Evolutionary conservation across 2,888 invertebrate genomes (phyloP).

Genomic region (Lithophane socia): DNA sequence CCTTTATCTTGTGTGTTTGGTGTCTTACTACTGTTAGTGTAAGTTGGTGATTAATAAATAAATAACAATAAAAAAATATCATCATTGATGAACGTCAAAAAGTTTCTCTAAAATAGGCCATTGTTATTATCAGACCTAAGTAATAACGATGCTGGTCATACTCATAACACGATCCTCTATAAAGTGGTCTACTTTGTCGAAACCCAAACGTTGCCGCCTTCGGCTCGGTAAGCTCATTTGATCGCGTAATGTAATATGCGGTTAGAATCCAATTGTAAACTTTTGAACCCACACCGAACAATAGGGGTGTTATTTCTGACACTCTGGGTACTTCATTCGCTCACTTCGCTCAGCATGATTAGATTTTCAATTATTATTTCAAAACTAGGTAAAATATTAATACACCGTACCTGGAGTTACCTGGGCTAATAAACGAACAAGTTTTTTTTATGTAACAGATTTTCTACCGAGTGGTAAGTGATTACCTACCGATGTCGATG

Average conservation of each 20-base stretch:
- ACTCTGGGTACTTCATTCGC: slow-evolving; percentile 2
- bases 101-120: not conserved
- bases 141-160: not conserved
- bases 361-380: not conserved
- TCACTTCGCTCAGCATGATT: not conserved
- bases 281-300: slow-evolving; percentile 33
- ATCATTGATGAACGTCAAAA: no score
- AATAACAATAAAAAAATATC: no score
- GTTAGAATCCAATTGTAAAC: slow-evolving; percentile 48
- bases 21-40: no score
- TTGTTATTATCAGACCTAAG: not conserved
- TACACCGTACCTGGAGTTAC: not conserved
- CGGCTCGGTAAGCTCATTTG: slow-evolving; percentile 43
- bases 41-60: no score
- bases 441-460: not conserved
- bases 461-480: not conserved
- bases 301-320: slow-evolving; percentile 22
- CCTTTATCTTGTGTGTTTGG: no score
- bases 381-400: not conserved
- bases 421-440: not conserved
- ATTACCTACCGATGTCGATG: no score
- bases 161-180: slow-evolving; percentile 8
- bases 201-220: slow-evolving; percentile 42
- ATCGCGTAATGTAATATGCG: slow-evolving; percentile 46
- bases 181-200: slow-evolving; percentile 15